Evolutionary conservation across 2,113 vertebrate species (phyloP), one percentile per base, ranked within the genome.

Genomic region (Perca schrenkii): DNA sequence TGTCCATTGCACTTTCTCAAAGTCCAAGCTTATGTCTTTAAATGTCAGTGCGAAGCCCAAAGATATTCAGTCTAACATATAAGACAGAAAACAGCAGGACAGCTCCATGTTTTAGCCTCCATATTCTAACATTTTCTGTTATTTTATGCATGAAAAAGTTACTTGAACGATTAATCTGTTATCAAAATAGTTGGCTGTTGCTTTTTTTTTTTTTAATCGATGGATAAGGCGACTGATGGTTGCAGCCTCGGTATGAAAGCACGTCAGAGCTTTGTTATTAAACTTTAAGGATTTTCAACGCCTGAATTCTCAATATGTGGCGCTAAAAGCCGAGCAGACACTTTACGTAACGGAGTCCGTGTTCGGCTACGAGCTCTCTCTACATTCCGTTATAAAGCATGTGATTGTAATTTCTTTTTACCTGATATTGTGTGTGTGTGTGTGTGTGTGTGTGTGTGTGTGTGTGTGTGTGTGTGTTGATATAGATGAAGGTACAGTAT

Each of bases 311-410:
- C 31, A 71, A 31, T 66, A 73, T 66, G 63, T 88, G 14, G 31
- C 25, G 63, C 69, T 78, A 50, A 58, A 86, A 90, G 86, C 82
- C 69, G 63, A 74, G 53, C 61, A 82, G 77, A 86, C 57, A 4
- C 81, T 82, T 88, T 34, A 34, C 64, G 50, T 80, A 54, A 57
- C 83, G 67, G 53, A 64, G 75, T 74, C 21, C 74, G 73, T 76
- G 74, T 67, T 79, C 40, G 72, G 81, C 65, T 80, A 25, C 53
- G 85, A 90, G 83, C 84, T 93, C 92, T 93, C 90, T 93, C 86
- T 88, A 93, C 93, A 94, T 94, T 95, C 92, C 94, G 80, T 93
- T 92, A 92, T 72, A 89, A 92, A 93, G 93, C 91, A 93, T 92
- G 93, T 86, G 93, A 93, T 92, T 93, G 93, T 93, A 90, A 68